Base-by-base conservation (phyloP, 2,797 vertebrate species). In the Gastrophryne carolinensis region DNA sequence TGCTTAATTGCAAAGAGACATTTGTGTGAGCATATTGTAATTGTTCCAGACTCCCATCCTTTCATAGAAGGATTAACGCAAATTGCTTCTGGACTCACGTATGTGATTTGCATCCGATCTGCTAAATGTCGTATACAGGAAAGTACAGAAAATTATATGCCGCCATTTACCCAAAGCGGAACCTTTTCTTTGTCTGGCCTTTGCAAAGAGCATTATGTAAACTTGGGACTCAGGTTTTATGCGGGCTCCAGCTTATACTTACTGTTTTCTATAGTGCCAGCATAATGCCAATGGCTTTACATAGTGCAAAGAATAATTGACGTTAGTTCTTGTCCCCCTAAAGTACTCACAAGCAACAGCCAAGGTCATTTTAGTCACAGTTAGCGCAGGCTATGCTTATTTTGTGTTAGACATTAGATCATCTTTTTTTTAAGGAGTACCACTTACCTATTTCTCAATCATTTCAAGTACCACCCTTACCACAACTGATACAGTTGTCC, bases 21-120 rank as follows among this genome's bases (percentile, higher is more conserved):
- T 60, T 60, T 68, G 49, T 47, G 27, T 57, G n/a, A 66, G 62
- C 50, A 74, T 50, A 74, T 68, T 74, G 52, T 50, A 44, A 60
- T 66, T 67, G 64, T 68, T 75, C 41, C 61, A 50, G 15, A 29
- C 47, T 67, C 27, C 41, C 23, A 13, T 41, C 34, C 54, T 60
- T 39, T 67, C 41, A 60, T 75, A 68, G 23, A 7, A 52, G 63
- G 54, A 67, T 75, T 75, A 67, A 12, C 47, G 21, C 27, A 60
- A 60, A 61, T 60, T 75, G 64, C 32, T 52, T 37, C 29, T 67
- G 63, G 29, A 30, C 32, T 75, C 63, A 68, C 39, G 41, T 61
- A 27, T 67, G 15, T 41, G 58, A 64, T 64, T 44, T 52, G 47
- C 11, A 67, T 67, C 63, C 54, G 50, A 30, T 61, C 63, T 75